Conservation (phyloP, 2,797 vertebrate species). For the Neoniphon sammara region DNA sequence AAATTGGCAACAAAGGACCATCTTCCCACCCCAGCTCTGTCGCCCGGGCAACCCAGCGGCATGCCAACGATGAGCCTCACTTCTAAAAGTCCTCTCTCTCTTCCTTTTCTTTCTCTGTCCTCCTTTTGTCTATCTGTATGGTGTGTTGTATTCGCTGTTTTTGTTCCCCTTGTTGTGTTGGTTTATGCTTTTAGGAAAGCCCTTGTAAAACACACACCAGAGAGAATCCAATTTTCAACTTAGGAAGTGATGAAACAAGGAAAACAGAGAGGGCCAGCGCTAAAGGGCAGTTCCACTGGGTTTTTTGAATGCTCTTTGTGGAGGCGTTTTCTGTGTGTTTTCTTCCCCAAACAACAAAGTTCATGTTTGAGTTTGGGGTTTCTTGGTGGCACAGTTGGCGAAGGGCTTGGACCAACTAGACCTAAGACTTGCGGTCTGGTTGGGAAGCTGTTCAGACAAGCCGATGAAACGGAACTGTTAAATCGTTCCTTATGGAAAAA, state of each 20-base stretch:
- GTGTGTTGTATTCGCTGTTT: conserved; percentile 75
- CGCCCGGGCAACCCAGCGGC: conserved; percentile 87
- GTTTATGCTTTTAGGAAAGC: conserved; percentile 86
- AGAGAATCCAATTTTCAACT: conserved; percentile 72
- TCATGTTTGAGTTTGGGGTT: too few relatives aligned
- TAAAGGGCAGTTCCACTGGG: background rate
- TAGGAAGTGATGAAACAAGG: background rate
- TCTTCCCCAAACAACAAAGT: too few relatives aligned
- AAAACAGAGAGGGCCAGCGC: too few relatives aligned
- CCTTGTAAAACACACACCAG: conserved; percentile 87
- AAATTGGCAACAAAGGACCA: conserved; percentile 86
- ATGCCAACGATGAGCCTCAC: conserved; percentile 88
- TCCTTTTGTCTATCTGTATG: conserved; percentile 26
- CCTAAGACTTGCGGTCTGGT: too few relatives aligned
- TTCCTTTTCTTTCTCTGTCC: conserved; percentile 84
- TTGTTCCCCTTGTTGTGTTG: conserved; percentile 88
- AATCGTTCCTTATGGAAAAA: too few relatives aligned
- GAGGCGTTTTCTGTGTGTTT: too few relatives aligned
- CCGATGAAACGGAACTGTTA: too few relatives aligned
- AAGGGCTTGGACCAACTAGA: too few relatives aligned
- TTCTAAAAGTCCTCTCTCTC: conserved; percentile 73
- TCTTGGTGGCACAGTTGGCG: too few relatives aligned
- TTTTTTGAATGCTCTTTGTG: background rate
- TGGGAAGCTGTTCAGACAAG: too few relatives aligned
- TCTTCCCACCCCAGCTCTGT: conserved; percentile 77